phyloP scores from a whole-genome alignment of 2,888 invertebrate genomes.

The Ypsolopha sequella region DNA sequence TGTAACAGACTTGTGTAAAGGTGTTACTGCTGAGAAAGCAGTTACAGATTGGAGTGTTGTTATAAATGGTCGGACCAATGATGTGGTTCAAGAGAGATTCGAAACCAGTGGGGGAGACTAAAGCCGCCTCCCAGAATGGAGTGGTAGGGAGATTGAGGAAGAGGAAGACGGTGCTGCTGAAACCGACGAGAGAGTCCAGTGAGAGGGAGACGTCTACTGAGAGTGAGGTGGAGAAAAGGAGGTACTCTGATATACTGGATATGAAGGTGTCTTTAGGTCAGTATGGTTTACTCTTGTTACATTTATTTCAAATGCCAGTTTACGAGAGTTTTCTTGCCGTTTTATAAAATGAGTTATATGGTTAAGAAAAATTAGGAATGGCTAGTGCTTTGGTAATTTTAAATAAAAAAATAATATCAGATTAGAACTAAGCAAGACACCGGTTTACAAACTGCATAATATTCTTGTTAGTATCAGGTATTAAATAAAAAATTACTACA shows the following conservation, averaged over 20 bases:
- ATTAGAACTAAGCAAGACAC: no score
- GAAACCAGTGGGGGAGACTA: constrained; percentile 40
- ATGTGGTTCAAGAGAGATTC: constrained; percentile 65
- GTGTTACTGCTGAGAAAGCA: constrained; percentile 5
- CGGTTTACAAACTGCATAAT: no score
- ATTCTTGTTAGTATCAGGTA: no score
- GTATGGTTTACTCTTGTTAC: constrained; percentile 11
- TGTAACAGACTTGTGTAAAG: background rate
- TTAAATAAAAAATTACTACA: no score
- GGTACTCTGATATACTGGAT: constrained; percentile 60
- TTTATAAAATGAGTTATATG: background rate
- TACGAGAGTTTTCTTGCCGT: background rate
- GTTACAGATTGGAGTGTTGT: constrained; percentile 5
- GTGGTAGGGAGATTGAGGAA: constrained; percentile 46
- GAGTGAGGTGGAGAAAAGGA: constrained; percentile 55
- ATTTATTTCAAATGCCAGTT: background rate
- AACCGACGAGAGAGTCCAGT: constrained; percentile 55
- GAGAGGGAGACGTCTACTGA: constrained; percentile 61
- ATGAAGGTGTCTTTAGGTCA: constrained; percentile 56
- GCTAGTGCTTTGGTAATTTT: no score
- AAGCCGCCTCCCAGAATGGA: constrained; percentile 39
- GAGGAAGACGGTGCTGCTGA: constrained; percentile 48
- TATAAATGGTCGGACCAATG: constrained; percentile 34
- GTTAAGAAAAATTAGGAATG: no score
- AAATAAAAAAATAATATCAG: no score